Base-by-base conservation (phyloP, 64 coral and sea anemone genomes). In the Montipora sp. region DNA sequence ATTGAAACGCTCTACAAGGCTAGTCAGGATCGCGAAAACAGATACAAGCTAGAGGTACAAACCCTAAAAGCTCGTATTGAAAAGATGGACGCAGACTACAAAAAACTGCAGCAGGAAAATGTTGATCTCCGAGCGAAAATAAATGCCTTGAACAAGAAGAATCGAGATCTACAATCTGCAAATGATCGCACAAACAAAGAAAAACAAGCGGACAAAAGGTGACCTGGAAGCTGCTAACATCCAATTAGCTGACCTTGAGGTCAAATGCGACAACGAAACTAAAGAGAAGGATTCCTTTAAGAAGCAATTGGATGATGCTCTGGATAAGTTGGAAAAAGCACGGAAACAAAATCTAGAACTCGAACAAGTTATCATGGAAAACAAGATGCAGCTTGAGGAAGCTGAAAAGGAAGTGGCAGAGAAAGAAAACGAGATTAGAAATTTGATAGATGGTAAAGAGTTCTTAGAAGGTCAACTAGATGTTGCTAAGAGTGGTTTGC, bases 231-330 rank as follows among this genome's bases (percentile, higher is more conserved):
- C 60, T 59, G 93, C 79, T 14, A 95, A 95, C 75, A 98, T 95
- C 74, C 68, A 98, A 61, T 53, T 75, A 51, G 93, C 90, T 48
- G 96, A 95, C 79, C 77, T 95, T 36, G 96, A 98, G 24, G 87
- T 98, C 8, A 65, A 89, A 36, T 92, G 43, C 53, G 93, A 98
- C 43, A 93, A 84, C 58, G 93, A 88, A 8, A 73, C 73, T 43
- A 98, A 98, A 87, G 96, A 98, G 78, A 95, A 98, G 53, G 93
- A 95, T 15, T 98, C 96, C 2, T 83, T 98, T 47, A 89, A 95
- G 60, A 98, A 98, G 58, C 96, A 98, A 51, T 90, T 98, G 24
- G 93, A 95, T 63, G 96, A 98, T 73, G 93, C 96, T 3, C 61
- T 91, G 14, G 96, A 98, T 75, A 92, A 94, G 19, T 79, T 95